phyloP scores from a whole-genome alignment of 2,888 invertebrate species.

The Dorcus hopei region DNA sequence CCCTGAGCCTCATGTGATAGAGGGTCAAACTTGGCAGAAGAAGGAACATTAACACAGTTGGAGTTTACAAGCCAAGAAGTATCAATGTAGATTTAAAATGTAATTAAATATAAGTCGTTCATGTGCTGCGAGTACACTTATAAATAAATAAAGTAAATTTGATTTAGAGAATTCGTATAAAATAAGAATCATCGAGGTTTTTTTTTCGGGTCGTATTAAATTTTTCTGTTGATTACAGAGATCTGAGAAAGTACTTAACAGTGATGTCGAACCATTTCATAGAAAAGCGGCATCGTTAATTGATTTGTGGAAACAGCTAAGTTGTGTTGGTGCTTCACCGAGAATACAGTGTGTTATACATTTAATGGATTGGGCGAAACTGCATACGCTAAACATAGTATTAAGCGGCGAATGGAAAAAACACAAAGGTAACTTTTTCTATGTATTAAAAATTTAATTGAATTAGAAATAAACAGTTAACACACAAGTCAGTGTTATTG shows the following conservation, averaged over 20 bases:
- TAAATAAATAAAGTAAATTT: no score
- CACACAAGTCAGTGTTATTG: not conserved
- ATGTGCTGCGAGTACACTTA: no score
- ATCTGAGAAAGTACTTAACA: constrained; percentile 42
- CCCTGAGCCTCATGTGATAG: no score
- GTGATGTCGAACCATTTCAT: constrained; percentile 38
- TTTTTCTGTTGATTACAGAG: constrained; percentile 35
- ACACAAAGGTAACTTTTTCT: constrained; percentile 36
- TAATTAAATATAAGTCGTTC: no score
- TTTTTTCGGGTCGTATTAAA: no score
- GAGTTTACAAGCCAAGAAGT: no score
- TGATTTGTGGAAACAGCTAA: constrained; percentile 42
- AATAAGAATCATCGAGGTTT: no score
- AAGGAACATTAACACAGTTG: no score
- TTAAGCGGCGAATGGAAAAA: constrained; percentile 45
- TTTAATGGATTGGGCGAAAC: constrained; percentile 46
- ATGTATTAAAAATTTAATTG: not conserved
- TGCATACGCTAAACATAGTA: constrained; percentile 45
- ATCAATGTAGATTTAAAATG: no score
- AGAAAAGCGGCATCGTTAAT: constrained; percentile 41
- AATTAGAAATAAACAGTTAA: no score
- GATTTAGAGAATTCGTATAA: no score
- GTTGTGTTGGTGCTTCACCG: constrained; percentile 35
- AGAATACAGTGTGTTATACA: constrained; percentile 41
- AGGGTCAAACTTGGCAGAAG: no score